These are phyloP conservation scores for Microcebus lehilahytsara DNA, from an alignment of 2,113 vertebrate species.

Conservation along the genomic window DNA sequence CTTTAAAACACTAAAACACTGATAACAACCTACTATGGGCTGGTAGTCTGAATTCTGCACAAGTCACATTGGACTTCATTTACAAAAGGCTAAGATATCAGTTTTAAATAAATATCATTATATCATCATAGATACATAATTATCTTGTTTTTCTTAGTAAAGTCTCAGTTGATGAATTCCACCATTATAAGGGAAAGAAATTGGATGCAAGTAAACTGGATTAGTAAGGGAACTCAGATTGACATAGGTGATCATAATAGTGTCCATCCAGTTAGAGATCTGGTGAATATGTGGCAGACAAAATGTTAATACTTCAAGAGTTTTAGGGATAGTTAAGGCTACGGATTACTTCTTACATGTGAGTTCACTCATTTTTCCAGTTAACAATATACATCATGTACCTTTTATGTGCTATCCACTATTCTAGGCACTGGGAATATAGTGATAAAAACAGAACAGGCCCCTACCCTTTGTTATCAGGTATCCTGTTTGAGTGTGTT, in stretches of 20 bases:
- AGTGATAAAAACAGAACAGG: background rate
- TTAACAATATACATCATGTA: background rate
- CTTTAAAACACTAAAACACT: background rate
- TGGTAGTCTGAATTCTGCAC: background rate
- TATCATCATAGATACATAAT: background rate
- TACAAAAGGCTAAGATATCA: background rate
- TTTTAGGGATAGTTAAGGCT: background rate
- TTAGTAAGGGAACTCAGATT: conserved; percentile 34
- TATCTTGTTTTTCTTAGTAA: conserved; percentile 28
- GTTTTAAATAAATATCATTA: conserved; percentile 18
- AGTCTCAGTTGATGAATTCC: background rate
- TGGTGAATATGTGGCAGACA: background rate
- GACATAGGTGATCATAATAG: background rate
- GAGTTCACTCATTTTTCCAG: background rate
- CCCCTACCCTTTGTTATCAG: background rate
- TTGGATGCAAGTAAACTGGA: background rate
- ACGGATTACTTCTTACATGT: background rate
- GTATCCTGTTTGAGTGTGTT: background rate
- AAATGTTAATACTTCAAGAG: background rate
- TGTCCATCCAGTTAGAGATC: background rate
- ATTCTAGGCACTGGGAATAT: background rate
- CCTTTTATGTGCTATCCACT: background rate
- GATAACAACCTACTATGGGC: background rate
- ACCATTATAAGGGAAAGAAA: background rate
- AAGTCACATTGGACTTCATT: conserved; percentile 33